A percentile compares a stretch with the other conserved stretches of the same genome.
These are phyloP conservation scores for Polylopha cassiicola DNA, from an alignment of 2,888 invertebrate species.

Conservation along the genomic window DNA sequence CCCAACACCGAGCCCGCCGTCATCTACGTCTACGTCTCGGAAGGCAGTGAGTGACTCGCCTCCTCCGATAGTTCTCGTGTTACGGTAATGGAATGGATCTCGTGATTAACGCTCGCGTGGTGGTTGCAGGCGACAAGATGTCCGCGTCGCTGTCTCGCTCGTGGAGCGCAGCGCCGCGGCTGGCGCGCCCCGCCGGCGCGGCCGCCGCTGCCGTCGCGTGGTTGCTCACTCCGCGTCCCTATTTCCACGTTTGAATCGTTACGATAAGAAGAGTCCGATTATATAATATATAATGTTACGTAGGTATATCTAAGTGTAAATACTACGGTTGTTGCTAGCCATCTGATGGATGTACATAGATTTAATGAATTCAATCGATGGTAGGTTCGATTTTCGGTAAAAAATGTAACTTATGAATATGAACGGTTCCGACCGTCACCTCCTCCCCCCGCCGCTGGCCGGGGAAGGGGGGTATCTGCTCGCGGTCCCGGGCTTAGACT, in stretches of 20 bases:
- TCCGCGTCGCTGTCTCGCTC: constrained; percentile 83
- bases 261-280: constrained; percentile 15
- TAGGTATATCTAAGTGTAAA: constrained; percentile 18
- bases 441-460: too few species aligned
- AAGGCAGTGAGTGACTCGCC: constrained; percentile 79
- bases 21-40: constrained; percentile 93
- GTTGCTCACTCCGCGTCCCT: constrained; percentile 8
- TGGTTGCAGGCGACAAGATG: constrained; percentile 89
- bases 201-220: constrained; percentile 18
- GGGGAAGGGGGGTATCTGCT: neutral
- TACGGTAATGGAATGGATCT: constrained; percentile 8
- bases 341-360: neutral
- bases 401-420: too few species aligned
- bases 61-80: neutral
- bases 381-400: neutral
- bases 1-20: constrained; percentile 93
- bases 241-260: constrained; percentile 3
- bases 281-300: constrained; percentile 16
- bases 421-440: too few species aligned
- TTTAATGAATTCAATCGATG: neutral
- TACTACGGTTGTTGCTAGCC: constrained; percentile 9
- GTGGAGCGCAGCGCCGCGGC: constrained; percentile 19
- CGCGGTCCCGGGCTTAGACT: neutral
- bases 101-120: neutral
- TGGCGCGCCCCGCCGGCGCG: constrained; percentile 14